Evolutionary conservation across 2,888 invertebrate species (phyloP), one percentile per base, ranked within the genome.

Genomic region (Nomada hirtipes): DNA sequence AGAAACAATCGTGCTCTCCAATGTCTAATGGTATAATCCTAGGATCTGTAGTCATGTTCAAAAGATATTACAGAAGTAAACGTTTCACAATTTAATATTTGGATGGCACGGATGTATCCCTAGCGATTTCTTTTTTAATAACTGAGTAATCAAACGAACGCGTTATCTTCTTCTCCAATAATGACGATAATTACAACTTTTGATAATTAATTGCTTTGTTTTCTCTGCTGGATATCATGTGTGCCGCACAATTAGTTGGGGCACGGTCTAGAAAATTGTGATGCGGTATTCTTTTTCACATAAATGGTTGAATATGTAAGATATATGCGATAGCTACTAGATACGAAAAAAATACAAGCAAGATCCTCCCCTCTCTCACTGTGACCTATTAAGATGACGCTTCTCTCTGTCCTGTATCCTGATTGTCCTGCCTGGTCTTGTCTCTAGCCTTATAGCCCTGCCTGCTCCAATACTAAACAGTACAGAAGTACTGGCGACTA

Each of bases 391-490:
- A 89, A 68, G 92, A 89, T 88, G 91, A 91, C 88, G 89, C 90
- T 91, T 91, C 88, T 91, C 88, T 91, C 88, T 92, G 89, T 92
- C 91, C 91, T 92, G 91, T 90, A 90, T 91, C 92, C 92, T 92
- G 91, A 92, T 91, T 92, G 92, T 92, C 91, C 91, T 92, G 91
- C 88, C 88, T 89, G 86, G 88, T 85, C 88, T 87, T 88, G 85
- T 89, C 86, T 88, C 92, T 92, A 92, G 93, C 92, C 91, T 92
- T 91, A 92, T 93, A 93, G 91, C 91, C 93, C 93, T 93, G 93
- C 93, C 93, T 93, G 93, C 93, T 92, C 93, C 93, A 90, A 90
- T 91, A 92, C 92, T 93, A 93, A 93, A 92, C 91, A 92, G 93
- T 92, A 93, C 92, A 90, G 88, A 88, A 90, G 93, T 93, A 93